Base-by-base conservation (phyloP, 1,140 invertebrate genomes). In the Homalodisca vitripennis region DNA sequence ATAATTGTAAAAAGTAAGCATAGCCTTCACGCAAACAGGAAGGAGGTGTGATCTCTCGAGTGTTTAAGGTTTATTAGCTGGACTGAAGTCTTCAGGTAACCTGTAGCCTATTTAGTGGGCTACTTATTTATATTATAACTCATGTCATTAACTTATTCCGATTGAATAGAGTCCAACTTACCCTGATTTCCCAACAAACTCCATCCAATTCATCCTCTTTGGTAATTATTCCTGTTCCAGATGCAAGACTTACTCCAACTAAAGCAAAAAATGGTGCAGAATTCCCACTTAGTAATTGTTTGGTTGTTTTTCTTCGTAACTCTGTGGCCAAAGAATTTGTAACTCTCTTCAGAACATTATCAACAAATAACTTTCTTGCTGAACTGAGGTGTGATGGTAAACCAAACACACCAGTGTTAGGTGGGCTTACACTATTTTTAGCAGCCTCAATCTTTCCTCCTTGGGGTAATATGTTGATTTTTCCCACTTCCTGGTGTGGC, bases 201-300 rank as follows among this genome's bases (percentile, higher is more conserved):
- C 86, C 87, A 79, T 93, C 91, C 2, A 92, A 75, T 80, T 93
- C 88, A 77, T 92, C 89, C 70, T 92, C 88, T 74, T 90, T 89
- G 1, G 89, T 92, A n/a, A 93, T 78, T 57, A 92, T 84, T 2
- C 89, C 89, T 53, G 84, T 84, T 1, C 89, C 90, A 29, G 89
- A 88, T 3, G 89, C 89, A 65, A 92, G 77, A 51, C 87, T 89
- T 0, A 92, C 84, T 13, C 91, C 91, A 46, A 92, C 87, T 2
- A 92, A 77, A 24, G 89, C 88, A 75, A 93, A 89, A 72, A 91
- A 89, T 0, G 90, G 89, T 6, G 83, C 84, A 0, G 89, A 88
- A 77, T 90, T 87, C 0, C 89, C 88, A 77, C 84, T 89, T 14
- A 91, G 82, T 0, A 90, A 79, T 72, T 83, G 82, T 72, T 82